These are phyloP conservation scores for Caenorhabditis uteleia DNA, from an alignment of 2,888 invertebrate species.

Conservation along the genomic window DNA sequence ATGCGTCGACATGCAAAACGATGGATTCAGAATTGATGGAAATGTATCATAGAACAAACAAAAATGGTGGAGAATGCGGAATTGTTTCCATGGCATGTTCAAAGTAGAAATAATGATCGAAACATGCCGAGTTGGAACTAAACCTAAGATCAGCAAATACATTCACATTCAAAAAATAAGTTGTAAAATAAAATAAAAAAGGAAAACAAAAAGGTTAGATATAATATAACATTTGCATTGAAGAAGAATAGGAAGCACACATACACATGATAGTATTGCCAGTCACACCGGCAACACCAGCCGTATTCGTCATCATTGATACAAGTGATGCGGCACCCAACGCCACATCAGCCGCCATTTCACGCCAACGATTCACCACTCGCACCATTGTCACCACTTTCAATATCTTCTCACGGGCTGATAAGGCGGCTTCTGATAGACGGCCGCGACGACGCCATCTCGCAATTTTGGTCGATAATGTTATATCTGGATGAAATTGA, in stretches of 20 bases:
- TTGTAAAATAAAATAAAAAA: neutral
- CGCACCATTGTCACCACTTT: constrained; percentile 68
- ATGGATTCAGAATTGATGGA: no score
- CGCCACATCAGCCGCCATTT: constrained; percentile 47
- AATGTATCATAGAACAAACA: no score
- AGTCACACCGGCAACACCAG: constrained; percentile 5
- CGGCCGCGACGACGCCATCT: constrained; percentile 50
- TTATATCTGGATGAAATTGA: constrained; percentile 32
- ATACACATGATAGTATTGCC: constrained; percentile 3
- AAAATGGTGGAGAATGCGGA: no score
- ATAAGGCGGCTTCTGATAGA: constrained; percentile 52
- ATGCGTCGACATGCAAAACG: constrained; percentile 13
- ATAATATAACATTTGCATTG: no score
- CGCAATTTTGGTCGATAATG: constrained; percentile 21
- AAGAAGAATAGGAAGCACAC: neutral
- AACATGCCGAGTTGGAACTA: no score
- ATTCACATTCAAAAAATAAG: neutral
- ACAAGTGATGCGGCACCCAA: constrained; percentile 52
- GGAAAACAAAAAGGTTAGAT: neutral
- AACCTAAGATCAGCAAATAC: no score
- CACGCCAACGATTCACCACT: constrained; percentile 62
- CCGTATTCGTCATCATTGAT: constrained; percentile 39
- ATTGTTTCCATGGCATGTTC: no score
- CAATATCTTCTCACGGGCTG: constrained; percentile 62
- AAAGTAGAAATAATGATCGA: no score